Evolutionary conservation across 1,140 invertebrate species (phyloP).

Genomic region (Leptinotarsa lineolata): DNA sequence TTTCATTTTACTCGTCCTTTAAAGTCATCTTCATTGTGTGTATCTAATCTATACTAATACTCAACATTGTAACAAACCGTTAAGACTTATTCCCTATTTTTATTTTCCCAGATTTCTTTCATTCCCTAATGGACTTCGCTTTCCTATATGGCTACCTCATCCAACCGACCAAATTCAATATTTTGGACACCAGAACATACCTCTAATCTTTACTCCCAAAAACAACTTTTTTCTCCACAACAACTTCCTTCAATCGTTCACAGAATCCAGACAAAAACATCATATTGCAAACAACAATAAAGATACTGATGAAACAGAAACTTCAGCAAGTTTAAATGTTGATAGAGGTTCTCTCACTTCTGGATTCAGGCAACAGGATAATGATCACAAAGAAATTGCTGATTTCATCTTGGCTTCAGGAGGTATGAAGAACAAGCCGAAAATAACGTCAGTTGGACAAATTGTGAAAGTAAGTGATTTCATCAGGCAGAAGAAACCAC

Average conservation of each 20-base stretch:
- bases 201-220: slow-evolving; percentile 20
- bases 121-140: slow-evolving; percentile 34
- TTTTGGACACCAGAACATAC: slow-evolving; percentile 15
- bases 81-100: slow-evolving; percentile 1
- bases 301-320: not conserved
- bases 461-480: slow-evolving; percentile 12
- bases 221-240: slow-evolving; percentile 16
- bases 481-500: not conserved
- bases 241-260: not conserved
- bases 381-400: too few species aligned
- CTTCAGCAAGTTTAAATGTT: not conserved
- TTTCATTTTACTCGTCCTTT: too few species aligned
- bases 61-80: not conserved
- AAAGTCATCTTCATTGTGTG: too few species aligned
- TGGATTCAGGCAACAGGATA: too few species aligned
- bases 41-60: slow-evolving; percentile 11
- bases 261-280: not conserved
- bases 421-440: not conserved
- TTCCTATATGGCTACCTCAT: slow-evolving; percentile 31
- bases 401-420: not conserved
- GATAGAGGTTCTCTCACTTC: too few species aligned
- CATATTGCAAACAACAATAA: not conserved
- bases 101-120: slow-evolving; percentile 33
- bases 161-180: slow-evolving; percentile 19
- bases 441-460: slow-evolving; percentile 9